Evolutionary conservation across 2,113 vertebrate genomes (phyloP).

Genomic region (Rhynchopsitta pachyrhyncha): DNA sequence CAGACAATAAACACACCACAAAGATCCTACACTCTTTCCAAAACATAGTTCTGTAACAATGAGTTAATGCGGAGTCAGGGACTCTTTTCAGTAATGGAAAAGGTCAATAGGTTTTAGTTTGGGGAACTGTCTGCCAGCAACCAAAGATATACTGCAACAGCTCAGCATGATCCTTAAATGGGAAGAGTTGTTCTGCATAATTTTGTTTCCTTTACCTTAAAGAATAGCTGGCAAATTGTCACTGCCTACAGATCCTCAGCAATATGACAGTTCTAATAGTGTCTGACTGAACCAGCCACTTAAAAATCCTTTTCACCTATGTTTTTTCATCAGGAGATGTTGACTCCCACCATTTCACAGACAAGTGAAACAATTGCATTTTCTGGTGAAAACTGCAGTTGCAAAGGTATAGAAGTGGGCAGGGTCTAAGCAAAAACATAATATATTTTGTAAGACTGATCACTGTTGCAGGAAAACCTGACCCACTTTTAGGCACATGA

Average conservation of each 20-base stretch:
- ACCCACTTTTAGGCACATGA: neutral
- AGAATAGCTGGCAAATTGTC: neutral
- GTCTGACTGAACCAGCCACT: neutral
- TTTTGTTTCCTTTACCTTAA: neutral
- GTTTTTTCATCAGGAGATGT: neutral
- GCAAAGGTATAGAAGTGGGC: neutral
- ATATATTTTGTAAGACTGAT: neutral
- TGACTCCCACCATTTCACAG: neutral
- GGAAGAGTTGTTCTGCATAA: neutral
- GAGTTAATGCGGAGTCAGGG: neutral
- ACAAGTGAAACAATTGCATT: neutral
- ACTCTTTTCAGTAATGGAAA: neutral
- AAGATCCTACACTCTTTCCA: neutral
- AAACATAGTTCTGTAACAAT: neutral
- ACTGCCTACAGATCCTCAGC: neutral
- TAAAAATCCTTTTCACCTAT: neutral
- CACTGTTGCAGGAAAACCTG: neutral
- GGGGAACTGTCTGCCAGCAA: neutral
- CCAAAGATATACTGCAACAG: neutral
- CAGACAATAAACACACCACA: neutral
- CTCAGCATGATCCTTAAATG: neutral
- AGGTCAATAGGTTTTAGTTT: neutral
- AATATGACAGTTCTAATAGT: neutral
- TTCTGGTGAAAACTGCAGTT: neutral
- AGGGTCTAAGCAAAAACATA: neutral